phyloP scores from a whole-genome alignment of 2,888 invertebrate species.

The Papilio elwesi region DNA sequence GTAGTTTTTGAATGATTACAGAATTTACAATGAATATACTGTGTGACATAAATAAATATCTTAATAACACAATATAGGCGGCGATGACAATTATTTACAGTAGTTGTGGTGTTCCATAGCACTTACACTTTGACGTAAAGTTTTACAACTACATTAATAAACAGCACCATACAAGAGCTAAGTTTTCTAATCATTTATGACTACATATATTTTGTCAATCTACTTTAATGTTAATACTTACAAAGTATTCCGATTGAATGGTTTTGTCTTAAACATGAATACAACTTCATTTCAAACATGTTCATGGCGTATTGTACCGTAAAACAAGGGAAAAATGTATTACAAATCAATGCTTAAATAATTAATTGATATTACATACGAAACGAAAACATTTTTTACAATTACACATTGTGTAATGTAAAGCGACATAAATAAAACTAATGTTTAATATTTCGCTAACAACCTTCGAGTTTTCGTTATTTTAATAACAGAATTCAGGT shows the following conservation, averaged over 20 bases:
- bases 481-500: constrained; percentile 49
- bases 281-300: background rate
- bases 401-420: constrained; percentile 17
- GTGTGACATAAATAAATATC: constrained; percentile 24
- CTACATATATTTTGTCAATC: constrained; percentile 12
- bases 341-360: background rate
- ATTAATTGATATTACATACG: background rate
- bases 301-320: background rate
- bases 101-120: constrained; percentile 30
- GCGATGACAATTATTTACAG: constrained; percentile 29
- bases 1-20: constrained; percentile 41
- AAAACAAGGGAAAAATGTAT: background rate
- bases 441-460: constrained; percentile 35
- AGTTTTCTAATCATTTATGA: constrained; percentile 22
- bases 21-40: constrained; percentile 31
- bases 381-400: constrained; percentile 19
- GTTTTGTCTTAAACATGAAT: background rate
- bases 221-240: constrained; percentile 8
- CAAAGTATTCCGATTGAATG: background rate
- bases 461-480: constrained; percentile 31
- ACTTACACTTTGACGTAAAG: constrained; percentile 32
- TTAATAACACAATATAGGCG: constrained; percentile 26
- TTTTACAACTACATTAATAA: constrained; percentile 36
- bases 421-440: constrained; percentile 13
- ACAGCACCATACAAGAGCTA: constrained; percentile 39